These are phyloP conservation scores for Eupithecia pulchellata DNA, from an alignment of 2,888 invertebrate species.

Conservation along the genomic window DNA sequence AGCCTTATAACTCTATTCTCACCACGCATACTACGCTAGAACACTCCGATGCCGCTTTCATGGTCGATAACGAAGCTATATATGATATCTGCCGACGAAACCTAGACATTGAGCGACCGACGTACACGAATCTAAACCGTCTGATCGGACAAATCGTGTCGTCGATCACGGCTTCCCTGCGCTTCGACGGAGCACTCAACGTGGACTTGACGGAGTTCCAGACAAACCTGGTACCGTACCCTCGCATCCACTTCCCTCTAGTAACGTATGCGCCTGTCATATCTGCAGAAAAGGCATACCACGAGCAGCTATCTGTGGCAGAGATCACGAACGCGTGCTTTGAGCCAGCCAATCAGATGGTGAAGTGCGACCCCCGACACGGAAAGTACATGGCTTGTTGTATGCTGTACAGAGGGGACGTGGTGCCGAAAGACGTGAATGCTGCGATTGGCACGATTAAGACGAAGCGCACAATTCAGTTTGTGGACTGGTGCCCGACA, in stretches of 20 bases:
- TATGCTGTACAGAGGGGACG: conserved; percentile 97
- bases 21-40: conserved; percentile 97
- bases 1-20: conserved; percentile 98
- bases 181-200: conserved; percentile 96
- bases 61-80: conserved; percentile 96
- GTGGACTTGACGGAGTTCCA: conserved; percentile 97
- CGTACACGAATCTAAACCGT: conserved; percentile 97
- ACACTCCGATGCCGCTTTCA: conserved; percentile 97
- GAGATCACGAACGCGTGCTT: conserved; percentile 98
- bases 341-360: conserved; percentile 98
- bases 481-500: conserved; percentile 96
- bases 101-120: conserved; percentile 96
- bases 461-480: conserved; percentile 96
- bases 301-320: conserved; percentile 95
- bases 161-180: conserved; percentile 95
- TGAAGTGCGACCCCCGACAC: conserved; percentile 95
- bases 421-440: conserved; percentile 97
- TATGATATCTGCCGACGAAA: conserved; percentile 97
- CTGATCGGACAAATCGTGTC: conserved; percentile 97
- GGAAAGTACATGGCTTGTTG: conserved; percentile 98
- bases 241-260: conserved; percentile 97
- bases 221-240: conserved; percentile 96
- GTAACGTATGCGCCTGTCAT: conserved; percentile 96
- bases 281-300: conserved; percentile 96
- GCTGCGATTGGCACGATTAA: conserved; percentile 97